Conservation (phyloP, 1,140 invertebrate genomes). For the Pteromalus puparum region DNA sequence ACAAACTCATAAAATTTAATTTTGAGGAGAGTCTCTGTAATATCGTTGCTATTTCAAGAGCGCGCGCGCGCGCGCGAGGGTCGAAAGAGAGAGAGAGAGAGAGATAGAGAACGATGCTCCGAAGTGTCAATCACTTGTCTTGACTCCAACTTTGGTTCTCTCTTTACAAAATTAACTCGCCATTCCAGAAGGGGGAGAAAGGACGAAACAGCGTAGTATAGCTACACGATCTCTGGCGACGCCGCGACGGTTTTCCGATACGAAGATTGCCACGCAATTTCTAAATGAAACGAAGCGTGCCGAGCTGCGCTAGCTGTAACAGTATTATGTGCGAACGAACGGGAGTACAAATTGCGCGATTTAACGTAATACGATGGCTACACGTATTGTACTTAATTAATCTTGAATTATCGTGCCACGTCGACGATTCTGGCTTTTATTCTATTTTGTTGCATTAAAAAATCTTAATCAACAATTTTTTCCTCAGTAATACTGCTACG, state of each 20-base stretch:
- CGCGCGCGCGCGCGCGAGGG: background rate
- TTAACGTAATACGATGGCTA: background rate
- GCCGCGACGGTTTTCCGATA: slow-evolving; percentile 48
- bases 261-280: slow-evolving; percentile 33
- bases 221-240: slow-evolving; percentile 57
- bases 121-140: slow-evolving; percentile 47
- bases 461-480: background rate
- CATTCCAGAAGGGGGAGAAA: slow-evolving; percentile 14
- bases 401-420: no score
- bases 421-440: no score
- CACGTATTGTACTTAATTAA: background rate
- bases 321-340: slow-evolving; percentile 17
- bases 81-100: background rate
- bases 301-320: background rate
- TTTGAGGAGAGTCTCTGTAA: background rate
- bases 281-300: slow-evolving; percentile 40
- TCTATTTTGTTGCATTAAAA: background rate
- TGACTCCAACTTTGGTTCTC: slow-evolving; percentile 31
- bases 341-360: slow-evolving; percentile 18
- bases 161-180: slow-evolving; percentile 51
- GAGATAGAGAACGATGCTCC: background rate
- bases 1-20: slow-evolving; percentile 38
- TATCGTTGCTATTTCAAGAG: slow-evolving; percentile 8
- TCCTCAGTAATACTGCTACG: no score
- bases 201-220: slow-evolving; percentile 53